Conservation (phyloP, 2,797 vertebrate species). For the Paguma larvata region DNA sequence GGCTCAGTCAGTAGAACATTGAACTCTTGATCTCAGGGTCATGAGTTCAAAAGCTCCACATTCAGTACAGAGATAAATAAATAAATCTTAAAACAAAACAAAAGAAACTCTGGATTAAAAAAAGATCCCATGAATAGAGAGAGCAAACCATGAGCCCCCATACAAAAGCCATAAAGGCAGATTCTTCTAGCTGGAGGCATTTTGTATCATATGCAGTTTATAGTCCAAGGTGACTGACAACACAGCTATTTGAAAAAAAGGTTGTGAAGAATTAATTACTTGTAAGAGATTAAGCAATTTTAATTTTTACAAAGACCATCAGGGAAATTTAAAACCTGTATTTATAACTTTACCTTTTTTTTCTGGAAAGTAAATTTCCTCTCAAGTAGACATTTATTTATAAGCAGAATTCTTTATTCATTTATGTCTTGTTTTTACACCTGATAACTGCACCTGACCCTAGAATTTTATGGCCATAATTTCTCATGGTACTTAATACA, state of each 20-base stretch:
- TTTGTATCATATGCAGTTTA: neutral
- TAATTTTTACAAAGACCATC: slow-evolving; percentile 23
- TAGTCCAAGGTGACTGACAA: neutral
- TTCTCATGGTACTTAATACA: neutral
- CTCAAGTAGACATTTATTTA: slow-evolving; percentile 26
- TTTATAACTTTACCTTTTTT: slow-evolving; percentile 1
- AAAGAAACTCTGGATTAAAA: neutral
- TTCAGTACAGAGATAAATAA: neutral
- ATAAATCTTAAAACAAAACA: neutral
- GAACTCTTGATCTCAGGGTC: neutral
- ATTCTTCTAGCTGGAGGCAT: neutral
- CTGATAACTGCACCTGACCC: neutral
- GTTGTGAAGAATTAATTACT: neutral
- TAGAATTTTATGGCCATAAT: neutral
- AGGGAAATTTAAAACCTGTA: slow-evolving; percentile 21
- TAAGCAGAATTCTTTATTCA: slow-evolving; percentile 22
- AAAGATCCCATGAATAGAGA: neutral
- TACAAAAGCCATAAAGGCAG: neutral
- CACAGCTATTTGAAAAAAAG: neutral
- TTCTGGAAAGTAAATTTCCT: slow-evolving; percentile 5
- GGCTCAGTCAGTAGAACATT: neutral
- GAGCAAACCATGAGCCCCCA: neutral
- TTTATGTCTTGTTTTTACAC: slow-evolving; percentile 21
- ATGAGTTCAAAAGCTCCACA: neutral
- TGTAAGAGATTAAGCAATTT: slow-evolving; percentile 19